phyloP scores from a whole-genome alignment of 2,797 vertebrate genomes.

The Calcarius lapponicus region DNA sequence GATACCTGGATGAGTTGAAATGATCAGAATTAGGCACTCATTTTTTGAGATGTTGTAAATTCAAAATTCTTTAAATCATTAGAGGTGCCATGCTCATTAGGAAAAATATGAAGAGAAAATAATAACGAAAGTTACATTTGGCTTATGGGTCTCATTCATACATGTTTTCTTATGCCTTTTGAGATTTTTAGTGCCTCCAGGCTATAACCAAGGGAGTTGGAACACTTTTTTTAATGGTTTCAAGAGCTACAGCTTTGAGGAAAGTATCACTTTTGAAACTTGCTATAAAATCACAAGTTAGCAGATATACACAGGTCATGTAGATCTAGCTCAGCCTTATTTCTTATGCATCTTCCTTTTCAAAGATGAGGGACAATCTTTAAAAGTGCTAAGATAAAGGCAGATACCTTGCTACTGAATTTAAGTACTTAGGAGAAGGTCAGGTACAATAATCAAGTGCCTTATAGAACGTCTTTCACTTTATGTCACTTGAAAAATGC shows the following conservation, averaged over 20 bases:
- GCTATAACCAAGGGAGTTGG: neutral
- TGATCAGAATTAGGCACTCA: neutral
- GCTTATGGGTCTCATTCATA: neutral
- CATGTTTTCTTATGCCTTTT: neutral
- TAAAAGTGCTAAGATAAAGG: neutral
- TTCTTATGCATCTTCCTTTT: neutral
- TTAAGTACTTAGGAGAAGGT: neutral
- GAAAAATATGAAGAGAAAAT: neutral
- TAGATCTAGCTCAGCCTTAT: neutral
- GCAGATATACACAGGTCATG: neutral
- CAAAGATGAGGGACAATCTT: neutral
- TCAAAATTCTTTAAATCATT: neutral
- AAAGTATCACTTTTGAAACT: neutral
- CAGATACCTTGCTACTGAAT: neutral
- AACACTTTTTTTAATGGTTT: neutral
- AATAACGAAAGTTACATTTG: neutral
- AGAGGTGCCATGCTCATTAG: accelerated
- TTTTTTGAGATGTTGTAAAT: neutral
- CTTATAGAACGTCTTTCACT: neutral
- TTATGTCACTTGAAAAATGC: neutral
- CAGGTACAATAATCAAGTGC: neutral
- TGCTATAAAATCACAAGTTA: neutral
- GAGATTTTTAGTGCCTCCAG: neutral
- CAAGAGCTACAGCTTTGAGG: neutral
- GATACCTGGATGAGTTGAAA: neutral